Conservation (phyloP, 2,888 invertebrate species). For the Drosophila quinaria region DNA sequence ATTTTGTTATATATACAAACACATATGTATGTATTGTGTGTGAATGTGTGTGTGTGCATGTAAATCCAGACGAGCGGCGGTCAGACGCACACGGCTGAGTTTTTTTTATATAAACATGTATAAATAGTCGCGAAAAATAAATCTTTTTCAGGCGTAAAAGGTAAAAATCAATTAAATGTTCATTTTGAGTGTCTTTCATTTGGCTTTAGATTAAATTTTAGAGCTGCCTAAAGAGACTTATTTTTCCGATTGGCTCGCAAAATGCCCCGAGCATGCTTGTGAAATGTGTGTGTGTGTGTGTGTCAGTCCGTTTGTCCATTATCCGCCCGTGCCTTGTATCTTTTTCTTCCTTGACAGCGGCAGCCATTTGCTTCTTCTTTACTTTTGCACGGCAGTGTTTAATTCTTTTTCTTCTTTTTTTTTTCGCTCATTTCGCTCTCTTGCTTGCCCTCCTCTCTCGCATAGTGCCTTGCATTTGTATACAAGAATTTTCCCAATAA, state of each 20-base stretch:
- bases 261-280: slow-evolving; percentile 26
- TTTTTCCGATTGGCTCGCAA: slow-evolving; percentile 56
- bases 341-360: slow-evolving; percentile 77
- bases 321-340: slow-evolving; percentile 61
- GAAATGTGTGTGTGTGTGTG: slow-evolving; percentile 20
- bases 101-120: slow-evolving; percentile 54
- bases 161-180: slow-evolving; percentile 66
- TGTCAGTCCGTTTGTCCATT: slow-evolving; percentile 50
- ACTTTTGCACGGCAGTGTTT: slow-evolving; percentile 53
- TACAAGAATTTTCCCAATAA: slow-evolving; percentile 75
- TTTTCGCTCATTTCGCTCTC: slow-evolving; percentile 35
- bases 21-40: slow-evolving; percentile 25
- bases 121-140: slow-evolving; percentile 67
- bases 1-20: slow-evolving; percentile 55
- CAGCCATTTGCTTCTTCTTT: slow-evolving; percentile 75
- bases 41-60: slow-evolving; percentile 27
- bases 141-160: slow-evolving; percentile 40
- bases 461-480: slow-evolving; percentile 63
- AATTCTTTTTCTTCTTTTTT: slow-evolving; percentile 34
- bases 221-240: slow-evolving; percentile 22
- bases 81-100: slow-evolving; percentile 38
- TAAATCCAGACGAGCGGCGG: slow-evolving; percentile 70
- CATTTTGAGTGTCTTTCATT: slow-evolving; percentile 29
- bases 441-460: slow-evolving; percentile 15
- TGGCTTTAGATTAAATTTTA: slow-evolving; percentile 18